Evolutionary conservation across 2,888 invertebrate genomes (phyloP).

Genomic region (Lysandra bellargus): DNA sequence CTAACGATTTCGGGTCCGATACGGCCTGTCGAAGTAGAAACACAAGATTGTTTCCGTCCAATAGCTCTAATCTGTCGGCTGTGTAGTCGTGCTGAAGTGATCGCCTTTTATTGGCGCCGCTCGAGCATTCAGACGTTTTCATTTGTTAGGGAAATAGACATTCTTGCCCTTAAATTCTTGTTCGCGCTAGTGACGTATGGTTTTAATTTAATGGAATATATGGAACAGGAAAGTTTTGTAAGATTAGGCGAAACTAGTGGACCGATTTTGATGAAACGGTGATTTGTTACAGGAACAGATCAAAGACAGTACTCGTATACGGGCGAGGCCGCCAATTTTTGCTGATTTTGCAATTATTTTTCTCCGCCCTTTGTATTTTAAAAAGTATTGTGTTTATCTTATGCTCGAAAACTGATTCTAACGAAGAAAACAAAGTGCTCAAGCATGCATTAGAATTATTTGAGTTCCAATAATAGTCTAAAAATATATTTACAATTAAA

Average conservation of each 20-base stretch:
- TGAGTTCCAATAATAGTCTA: too few relatives aligned
- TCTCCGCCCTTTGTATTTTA: too few relatives aligned
- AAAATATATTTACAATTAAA: too few relatives aligned
- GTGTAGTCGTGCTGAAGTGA: constrained; percentile 75
- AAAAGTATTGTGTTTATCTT: too few relatives aligned
- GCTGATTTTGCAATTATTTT: too few relatives aligned
- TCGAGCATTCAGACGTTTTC: constrained; percentile 61
- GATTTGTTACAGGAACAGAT: not conserved
- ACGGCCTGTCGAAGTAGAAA: constrained; percentile 67
- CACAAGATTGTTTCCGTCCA: constrained; percentile 77
- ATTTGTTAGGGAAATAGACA: constrained; percentile 37
- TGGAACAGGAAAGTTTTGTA: not conserved
- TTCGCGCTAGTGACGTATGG: not conserved
- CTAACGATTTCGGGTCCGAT: constrained; percentile 11
- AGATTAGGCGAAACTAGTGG: not conserved
- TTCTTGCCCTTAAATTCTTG: constrained; percentile 34
- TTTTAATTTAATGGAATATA: not conserved
- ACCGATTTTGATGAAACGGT: too few relatives aligned
- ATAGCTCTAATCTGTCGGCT: constrained; percentile 74
- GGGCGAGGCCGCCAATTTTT: too few relatives aligned
- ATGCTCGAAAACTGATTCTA: too few relatives aligned
- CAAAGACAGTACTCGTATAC: not conserved
- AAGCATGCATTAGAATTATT: too few relatives aligned
- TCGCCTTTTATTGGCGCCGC: constrained; percentile 73
- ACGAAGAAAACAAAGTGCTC: too few relatives aligned